Base-by-base conservation (phyloP, 2,113 vertebrate genomes). In the Nothocercus julius region DNA sequence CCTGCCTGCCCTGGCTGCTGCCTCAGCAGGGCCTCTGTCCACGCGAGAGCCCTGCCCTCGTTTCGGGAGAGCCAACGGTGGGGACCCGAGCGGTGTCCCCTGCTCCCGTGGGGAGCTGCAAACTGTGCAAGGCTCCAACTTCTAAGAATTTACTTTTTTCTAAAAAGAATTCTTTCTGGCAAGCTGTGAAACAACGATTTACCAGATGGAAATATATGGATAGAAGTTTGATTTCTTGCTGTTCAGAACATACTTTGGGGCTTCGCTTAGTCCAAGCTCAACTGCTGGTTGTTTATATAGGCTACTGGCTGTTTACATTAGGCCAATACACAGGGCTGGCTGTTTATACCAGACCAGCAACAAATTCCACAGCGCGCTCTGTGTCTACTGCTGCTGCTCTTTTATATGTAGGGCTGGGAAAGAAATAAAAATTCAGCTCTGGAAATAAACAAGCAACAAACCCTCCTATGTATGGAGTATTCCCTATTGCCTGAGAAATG, bases 291-390 rank as follows among this genome's bases (percentile, higher is more conserved):
- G 96, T 97, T 97, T 97, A 96, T 91, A 92, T 24, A 97, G 91
- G 95, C 96, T 97, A 97, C 96, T 87, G 96, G 80, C 83, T 96
- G 93, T 97, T 97, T 97, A 96, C 87, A 82, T 93, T 95, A 96
- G 93, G 93, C 76, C 93, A 86, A 79, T 93, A 94, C 90, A 97
- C 84, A 94, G 92, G 94, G 80, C 14, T 51, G 81, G 67, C 82
- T 96, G 93, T 97, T 97, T 97, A 97, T 91, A 94, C 72, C 81
- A 13, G 51, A 84, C 69, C 77, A 77, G 91, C 80, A 95, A 82
- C 92, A 82, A 95, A 93, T 96, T 96, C 95, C 89, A 90, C 94
- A 93, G 89, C 79, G 32, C 22, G 0, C 28, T 8, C 68, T 89
- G 45, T 85, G 67, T 85, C 85, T 76, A 85, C 72, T 56, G 19